These are phyloP conservation scores for Daboia siamensis DNA, from an alignment of 2,113 vertebrate genomes.

Conservation along the genomic window DNA sequence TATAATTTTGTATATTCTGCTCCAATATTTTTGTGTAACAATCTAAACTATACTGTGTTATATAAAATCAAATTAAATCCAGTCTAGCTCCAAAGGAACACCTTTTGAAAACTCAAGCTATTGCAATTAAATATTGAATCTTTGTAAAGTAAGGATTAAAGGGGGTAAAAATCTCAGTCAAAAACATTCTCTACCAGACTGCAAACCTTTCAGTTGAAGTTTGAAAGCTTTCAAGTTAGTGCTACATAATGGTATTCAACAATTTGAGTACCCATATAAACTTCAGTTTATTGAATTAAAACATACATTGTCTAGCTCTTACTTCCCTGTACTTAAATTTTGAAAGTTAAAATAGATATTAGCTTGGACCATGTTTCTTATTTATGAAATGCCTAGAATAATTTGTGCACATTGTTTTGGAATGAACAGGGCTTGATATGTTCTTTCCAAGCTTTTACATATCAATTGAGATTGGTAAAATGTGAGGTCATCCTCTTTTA, in stretches of 20 bases:
- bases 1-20: neutral
- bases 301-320: neutral
- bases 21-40: neutral
- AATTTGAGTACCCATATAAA: neutral
- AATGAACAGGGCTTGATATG: neutral
- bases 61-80: neutral
- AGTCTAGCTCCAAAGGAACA: neutral
- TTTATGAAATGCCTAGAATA: neutral
- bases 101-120: neutral
- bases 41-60: neutral
- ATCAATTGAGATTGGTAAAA: neutral
- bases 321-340: neutral
- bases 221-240: neutral
- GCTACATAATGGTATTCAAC: neutral
- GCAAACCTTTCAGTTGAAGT: neutral
- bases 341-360: neutral
- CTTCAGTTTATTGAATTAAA: conserved; percentile 1
- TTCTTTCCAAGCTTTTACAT: neutral
- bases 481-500: neutral
- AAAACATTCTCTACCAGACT: neutral
- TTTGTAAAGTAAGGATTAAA: neutral
- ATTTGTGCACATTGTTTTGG: neutral
- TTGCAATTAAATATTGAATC: neutral
- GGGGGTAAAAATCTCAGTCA: neutral
- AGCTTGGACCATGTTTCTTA: neutral